Base-by-base conservation (phyloP, 2,888 invertebrate species). In the Heliconius charithonia region DNA sequence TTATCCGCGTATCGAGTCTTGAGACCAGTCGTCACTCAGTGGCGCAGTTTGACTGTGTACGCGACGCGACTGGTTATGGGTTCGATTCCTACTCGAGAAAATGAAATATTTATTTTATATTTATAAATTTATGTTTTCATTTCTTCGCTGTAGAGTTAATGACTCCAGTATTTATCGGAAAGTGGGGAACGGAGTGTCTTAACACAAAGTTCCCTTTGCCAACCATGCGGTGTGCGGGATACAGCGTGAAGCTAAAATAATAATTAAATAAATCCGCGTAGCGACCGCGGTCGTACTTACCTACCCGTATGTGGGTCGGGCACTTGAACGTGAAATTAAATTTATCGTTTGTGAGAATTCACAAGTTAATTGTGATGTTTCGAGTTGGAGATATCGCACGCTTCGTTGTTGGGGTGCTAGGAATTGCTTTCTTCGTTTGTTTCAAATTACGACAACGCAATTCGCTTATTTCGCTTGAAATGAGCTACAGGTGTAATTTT, bases 301-400 rank as follows among this genome's bases (percentile, higher is more conserved):
- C 45, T 45, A 45, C 19, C 51, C 7, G 22, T 51, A 92, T 92
- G 89, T 94, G 87, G 93, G 92, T 91, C 92, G 89, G 87, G 86
- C 87, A 87, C 89, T 89, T 88, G 87, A 87, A 89, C 89, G 88
- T 91, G 83, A 90, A 92, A 92, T 92, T 90, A 89, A 91, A 91
- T 90, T 88, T 89, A 91, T 91, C 86, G 87, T 89, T 87, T 88
- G 87, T 87, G 85, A 87, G 89, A 90, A 90, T 88, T 88, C 89
- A 88, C 83, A 85, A 82, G 84, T 85, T 91, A 90, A 92, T 91
- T 91, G 86, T 85, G 79, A 80, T 81, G 82, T 81, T 84, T 79
- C 78, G 77, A 80, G 65, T 84, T 79, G 77, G 76, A 80, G 72
- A 78, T 70, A 81, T 78, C 69, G 81, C 80, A 78, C 67, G 76